A percentile compares a stretch with the other conserved stretches of the same genome.
These are phyloP conservation scores for Theristicus caerulescens DNA, from an alignment of 2,113 vertebrate species.

Conservation along the genomic window DNA sequence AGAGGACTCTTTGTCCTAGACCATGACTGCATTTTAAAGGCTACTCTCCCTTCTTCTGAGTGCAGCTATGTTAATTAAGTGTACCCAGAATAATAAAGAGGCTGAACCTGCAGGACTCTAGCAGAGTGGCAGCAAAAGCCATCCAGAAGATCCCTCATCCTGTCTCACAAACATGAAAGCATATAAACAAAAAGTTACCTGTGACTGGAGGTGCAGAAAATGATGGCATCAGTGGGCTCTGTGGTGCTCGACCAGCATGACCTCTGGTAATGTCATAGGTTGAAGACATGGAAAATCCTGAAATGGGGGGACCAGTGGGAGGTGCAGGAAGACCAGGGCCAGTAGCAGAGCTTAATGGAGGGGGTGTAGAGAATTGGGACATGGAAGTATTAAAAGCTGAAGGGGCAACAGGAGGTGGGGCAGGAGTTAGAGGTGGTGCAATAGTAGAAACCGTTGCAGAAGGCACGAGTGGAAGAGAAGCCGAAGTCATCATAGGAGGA, in stretches of 20 bases:
- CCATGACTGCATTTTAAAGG: neutral
- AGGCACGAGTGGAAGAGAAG: conserved; percentile 64
- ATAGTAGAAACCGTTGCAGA: neutral
- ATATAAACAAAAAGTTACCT: conserved; percentile 67
- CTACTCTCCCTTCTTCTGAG: neutral
- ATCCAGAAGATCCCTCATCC: neutral
- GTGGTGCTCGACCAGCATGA: conserved; percentile 91
- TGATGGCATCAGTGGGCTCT: conserved; percentile 91
- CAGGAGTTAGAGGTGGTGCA: neutral
- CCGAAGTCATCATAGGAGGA: conserved; percentile 44
- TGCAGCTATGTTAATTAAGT: neutral
- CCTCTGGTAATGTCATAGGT: conserved; percentile 92
- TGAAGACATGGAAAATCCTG: conserved; percentile 81
- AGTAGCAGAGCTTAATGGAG: conserved; percentile 30
- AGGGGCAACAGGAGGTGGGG: neutral
- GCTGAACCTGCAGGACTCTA: neutral
- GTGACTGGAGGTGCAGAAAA: conserved; percentile 81
- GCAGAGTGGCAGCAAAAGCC: neutral
- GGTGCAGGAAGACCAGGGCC: conserved; percentile 66
- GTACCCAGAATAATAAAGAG: neutral
- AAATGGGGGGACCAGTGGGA: conserved; percentile 77
- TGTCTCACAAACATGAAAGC: neutral
- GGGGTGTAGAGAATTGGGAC: conserved; percentile 11
- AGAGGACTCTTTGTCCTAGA: neutral
- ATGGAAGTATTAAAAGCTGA: conserved; percentile 21